Base-by-base conservation (phyloP, 2,888 invertebrate species). In the Caenorhabditis sinica region DNA sequence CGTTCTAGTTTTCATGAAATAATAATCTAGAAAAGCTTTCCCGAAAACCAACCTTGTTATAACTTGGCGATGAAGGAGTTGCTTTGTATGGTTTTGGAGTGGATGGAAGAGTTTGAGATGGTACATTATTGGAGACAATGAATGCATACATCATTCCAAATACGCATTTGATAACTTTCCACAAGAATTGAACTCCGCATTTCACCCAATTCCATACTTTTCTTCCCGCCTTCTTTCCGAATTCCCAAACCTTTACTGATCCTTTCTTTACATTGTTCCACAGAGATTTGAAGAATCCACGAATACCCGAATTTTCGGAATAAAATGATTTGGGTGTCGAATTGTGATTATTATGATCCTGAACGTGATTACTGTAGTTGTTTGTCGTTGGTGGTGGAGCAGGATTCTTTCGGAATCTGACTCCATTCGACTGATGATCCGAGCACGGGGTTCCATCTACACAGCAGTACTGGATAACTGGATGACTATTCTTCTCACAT, bases 81-180 rank as follows among this genome's bases (percentile, higher is more conserved):
- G 79, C 60, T 15, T 72, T 69, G 45, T 76, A 86, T 36, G 86
- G 86, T 77, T 84, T 86, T 9, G 86, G 86, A 3, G 86, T 86
- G 13, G 86, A 81, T n/a, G 86, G 86, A n/a, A 86, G 71, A n/a
- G 86, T 60, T 61, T 86, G 76, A 8, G 77, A 76, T n/a, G 86
- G 86, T 45, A 86, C 77, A 66, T 79, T 74, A 36, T 63, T 69
- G 11, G 74, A 77, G 15, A 84, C 81, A 51, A 83, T 66, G 45
- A 83, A 79, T 15, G 83, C 79, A 40, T 79, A 65, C 11, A 83
- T 72, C 25, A 84, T 58, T 11, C 58, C 60, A 23, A 80, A 76
- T 0, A 84, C 13, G 25, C 84, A 84, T 45, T 71, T 63, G 17
- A 75, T 33, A 11, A 73, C 60, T 36, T 73, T 66, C 82, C 82